These are phyloP conservation scores for Camponotus floridanus DNA, from an alignment of 1,140 invertebrate species.

Conservation along the genomic window DNA sequence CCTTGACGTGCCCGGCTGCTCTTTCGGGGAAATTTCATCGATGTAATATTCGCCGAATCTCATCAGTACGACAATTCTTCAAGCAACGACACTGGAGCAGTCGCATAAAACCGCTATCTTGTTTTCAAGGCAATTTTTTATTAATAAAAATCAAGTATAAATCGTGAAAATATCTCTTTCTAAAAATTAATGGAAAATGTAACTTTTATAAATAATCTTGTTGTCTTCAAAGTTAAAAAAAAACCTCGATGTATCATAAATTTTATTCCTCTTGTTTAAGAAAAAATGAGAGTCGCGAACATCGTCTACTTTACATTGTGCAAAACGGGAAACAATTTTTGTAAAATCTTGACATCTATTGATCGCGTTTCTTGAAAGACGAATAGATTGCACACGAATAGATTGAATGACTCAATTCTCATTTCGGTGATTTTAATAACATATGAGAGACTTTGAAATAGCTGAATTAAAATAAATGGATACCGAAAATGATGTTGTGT, in stretches of 20 bases:
- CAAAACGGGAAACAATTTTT: neutral
- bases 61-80: slow-evolving; percentile 41
- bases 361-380: neutral
- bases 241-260: neutral
- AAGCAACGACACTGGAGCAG: neutral
- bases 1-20: slow-evolving; percentile 28
- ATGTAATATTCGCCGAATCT: slow-evolving; percentile 62
- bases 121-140: neutral
- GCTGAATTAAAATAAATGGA: slow-evolving; percentile 62
- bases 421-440: slow-evolving; percentile 34
- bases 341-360: neutral
- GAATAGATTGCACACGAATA: neutral
- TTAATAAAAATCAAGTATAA: neutral
- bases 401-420: neutral
- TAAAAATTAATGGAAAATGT: neutral
- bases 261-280: neutral
- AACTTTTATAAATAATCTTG: neutral
- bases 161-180: neutral
- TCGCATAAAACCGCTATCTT: neutral
- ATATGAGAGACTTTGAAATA: slow-evolving; percentile 1
- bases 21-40: slow-evolving; percentile 70
- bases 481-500: slow-evolving; percentile 60
- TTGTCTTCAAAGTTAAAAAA: neutral
- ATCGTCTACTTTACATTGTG: neutral
- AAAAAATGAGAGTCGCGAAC: neutral